Evolutionary conservation across 2,797 vertebrate genomes (phyloP), one percentile per base, ranked within the genome.

Genomic region (Pygocentrus nattereri): DNA sequence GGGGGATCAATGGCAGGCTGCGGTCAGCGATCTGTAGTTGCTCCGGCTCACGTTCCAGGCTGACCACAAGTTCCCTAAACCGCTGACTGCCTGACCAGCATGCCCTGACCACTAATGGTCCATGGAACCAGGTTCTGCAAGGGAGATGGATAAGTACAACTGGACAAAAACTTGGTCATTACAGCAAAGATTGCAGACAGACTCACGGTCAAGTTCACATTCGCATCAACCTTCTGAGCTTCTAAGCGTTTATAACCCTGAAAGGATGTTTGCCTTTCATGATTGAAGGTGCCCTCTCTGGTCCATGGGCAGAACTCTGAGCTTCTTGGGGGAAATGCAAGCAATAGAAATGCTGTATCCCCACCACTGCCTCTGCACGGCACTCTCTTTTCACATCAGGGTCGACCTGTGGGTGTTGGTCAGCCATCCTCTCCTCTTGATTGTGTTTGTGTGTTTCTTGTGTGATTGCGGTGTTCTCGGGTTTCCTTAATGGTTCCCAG

Each of bases 401-500:
- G 75, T 67, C 30, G 7, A 34, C 56, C 69, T 50, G 8, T 76
- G 82, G 74, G 85, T 86, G 85, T 85, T 82, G 83, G 83, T 84
- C 84, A 82, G 79, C 78, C 85, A 68, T 84, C 74, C 89, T 74
- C 85, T 84, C 79, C 11, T 80, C 81, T 84, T 89, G 87, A 90
- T 89, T 88, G 87, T 94, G 93, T 95, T 94, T 94, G 93, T 94
- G 86, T 89, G 85, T 89, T 93, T 94, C 92, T 92, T 92, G 89
- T 93, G 91, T 89, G 91, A 89, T 90, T 94, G 92, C 81, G 93
- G 92, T 94, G 90, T 89, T 95, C 94, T 95, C 94, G 80, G 90
- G 91, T 95, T 95, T 94, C 94, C 90, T 91, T 95, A 95, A 95
- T 95, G 93, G 94, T 94, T 94, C 94, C 94, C 94, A 95, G 92